Base-by-base conservation (phyloP, 1,140 invertebrate genomes). In the Leptonema lineaticorne region DNA sequence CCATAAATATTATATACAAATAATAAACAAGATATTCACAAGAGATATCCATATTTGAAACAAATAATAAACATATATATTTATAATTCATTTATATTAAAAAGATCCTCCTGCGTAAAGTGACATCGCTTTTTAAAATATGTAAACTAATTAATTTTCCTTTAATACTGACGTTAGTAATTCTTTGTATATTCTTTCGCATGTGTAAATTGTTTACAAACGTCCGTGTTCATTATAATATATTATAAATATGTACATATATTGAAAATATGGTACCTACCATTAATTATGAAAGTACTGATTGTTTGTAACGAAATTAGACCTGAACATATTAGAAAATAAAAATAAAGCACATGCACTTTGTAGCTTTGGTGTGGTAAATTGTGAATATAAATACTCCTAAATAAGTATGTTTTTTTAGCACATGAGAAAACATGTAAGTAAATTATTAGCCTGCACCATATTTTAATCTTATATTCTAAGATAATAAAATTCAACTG, bases 291-390 rank as follows among this genome's bases (percentile, higher is more conserved):
- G n/a, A n/a, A n/a, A n/a, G n/a, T n/a, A n/a, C n/a, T n/a, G n/a
- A n/a, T n/a, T n/a, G n/a, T n/a, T n/a, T n/a, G n/a, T n/a, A n/a
- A n/a, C n/a, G 2, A 58, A 30, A 57, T 67, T 67, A 67, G 65
- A 67, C 57, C 56, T 67, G 65, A 67, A 67, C 57, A 67, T 59
- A 30, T n/a, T n/a, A n/a, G n/a, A n/a, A n/a, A n/a, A n/a, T n/a
- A 58, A 41, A 67, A 67, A 58, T 67, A 57, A 67, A 67, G 57
- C 65, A 67, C 65, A 67, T 67, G 65, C 65, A 58, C n/a, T 67
- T 22, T 48, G 60, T 46, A 67, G 65, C 65, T 67, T 59, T 59
- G 65, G 65, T 67, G 65, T 45, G 27, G 33, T 41, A 24, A n/a
- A 45, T 62, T 62, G 59, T 62, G 37, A 62, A 62, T 62, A 58